These are phyloP conservation scores for Orchesella cincta DNA, from an alignment of 1,140 invertebrate genomes.

Conservation along the genomic window DNA sequence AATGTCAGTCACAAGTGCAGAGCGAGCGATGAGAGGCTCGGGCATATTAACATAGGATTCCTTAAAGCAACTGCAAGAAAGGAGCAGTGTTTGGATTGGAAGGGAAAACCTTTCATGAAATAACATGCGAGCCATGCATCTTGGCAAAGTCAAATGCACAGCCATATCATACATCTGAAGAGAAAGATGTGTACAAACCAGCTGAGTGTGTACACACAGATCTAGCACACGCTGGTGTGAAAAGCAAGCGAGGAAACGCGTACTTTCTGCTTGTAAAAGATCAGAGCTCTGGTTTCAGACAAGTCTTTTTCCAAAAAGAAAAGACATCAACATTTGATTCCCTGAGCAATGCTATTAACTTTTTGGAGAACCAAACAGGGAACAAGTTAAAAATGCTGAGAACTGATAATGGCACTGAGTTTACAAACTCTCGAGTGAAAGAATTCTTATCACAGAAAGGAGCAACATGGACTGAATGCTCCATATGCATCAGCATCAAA, in stretches of 20 bases:
- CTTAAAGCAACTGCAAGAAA: not conserved
- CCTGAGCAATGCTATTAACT: not conserved
- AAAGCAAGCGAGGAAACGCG: not conserved
- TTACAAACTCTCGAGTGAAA: slow-evolving; percentile 21
- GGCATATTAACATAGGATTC: not conserved
- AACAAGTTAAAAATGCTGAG: slow-evolving; percentile 54
- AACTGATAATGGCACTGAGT: slow-evolving; percentile 58
- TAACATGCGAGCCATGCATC: not conserved
- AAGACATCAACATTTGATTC: not conserved
- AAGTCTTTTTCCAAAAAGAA: not conserved
- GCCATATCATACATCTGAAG: not conserved
- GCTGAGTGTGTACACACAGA: slow-evolving; percentile 4
- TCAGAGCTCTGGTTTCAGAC: not conserved
- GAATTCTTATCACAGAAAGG: slow-evolving; percentile 34
- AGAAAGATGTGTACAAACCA: not conserved
- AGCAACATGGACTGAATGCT: slow-evolving; percentile 28
- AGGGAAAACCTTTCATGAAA: not conserved
- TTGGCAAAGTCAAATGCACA: not conserved
- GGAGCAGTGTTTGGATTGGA: not conserved
- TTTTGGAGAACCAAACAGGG: slow-evolving; percentile 52
- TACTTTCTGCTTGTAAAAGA: slow-evolving; percentile 22
- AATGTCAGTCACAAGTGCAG: not conserved
- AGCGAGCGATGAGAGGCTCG: slow-evolving; percentile 6
- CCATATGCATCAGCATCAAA: slow-evolving; percentile 19
- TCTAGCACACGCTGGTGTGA: not conserved